Conservation (phyloP, 2,797 vertebrate species). For the Numenius phaeopus region DNA sequence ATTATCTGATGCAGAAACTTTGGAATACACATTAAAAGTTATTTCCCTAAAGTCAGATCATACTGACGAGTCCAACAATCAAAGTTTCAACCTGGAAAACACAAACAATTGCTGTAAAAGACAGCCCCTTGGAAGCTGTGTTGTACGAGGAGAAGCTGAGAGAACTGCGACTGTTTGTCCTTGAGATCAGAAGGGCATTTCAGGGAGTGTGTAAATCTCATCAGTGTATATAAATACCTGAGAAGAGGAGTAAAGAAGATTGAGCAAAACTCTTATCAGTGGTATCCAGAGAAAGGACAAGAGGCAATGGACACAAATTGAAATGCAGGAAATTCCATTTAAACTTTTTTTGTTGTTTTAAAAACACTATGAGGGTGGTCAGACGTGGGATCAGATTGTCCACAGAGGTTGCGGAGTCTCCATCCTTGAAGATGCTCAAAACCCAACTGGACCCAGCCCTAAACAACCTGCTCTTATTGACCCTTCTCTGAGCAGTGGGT, state of each 20-base stretch:
- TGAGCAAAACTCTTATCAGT: background rate
- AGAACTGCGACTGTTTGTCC: background rate
- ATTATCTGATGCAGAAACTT: background rate
- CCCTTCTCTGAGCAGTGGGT: background rate
- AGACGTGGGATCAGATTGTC: background rate
- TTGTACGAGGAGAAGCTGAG: background rate
- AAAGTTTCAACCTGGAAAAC: background rate
- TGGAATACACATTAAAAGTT: background rate
- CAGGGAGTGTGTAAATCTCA: background rate
- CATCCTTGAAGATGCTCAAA: background rate
- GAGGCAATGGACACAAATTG: background rate
- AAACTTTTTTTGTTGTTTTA: background rate
- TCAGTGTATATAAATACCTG: rapidly evolving
- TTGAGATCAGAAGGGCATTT: background rate
- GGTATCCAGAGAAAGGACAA: background rate
- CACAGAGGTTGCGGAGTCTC: background rate
- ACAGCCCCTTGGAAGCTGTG: background rate
- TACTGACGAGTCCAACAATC: background rate
- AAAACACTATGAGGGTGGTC: background rate
- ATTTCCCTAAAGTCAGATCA: background rate
- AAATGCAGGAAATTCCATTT: background rate
- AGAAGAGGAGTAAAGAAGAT: background rate
- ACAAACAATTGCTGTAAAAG: background rate
- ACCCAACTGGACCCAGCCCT: background rate
- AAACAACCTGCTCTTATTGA: background rate